These are phyloP conservation scores for Garra rufa DNA, from an alignment of 2,113 vertebrate genomes.

Conservation along the genomic window DNA sequence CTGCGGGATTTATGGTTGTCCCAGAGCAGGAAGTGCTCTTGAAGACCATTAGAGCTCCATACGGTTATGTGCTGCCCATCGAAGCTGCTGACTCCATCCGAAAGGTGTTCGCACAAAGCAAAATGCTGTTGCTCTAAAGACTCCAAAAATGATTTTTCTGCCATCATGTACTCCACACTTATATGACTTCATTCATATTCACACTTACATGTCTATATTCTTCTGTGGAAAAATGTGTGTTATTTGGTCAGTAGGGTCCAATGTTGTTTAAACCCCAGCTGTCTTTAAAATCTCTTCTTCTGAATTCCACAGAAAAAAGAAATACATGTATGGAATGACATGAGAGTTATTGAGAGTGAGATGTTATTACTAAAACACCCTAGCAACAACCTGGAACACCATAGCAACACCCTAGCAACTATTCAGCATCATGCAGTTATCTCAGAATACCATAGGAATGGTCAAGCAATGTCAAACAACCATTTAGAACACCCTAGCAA, in stretches of 20 bases:
- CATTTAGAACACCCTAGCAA: too few relatives aligned
- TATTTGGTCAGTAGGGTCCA: too few relatives aligned
- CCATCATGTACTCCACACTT: neutral
- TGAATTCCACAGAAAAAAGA: neutral
- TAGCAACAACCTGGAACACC: neutral
- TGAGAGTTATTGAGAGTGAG: neutral
- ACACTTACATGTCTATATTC: too few relatives aligned
- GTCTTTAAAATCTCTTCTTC: neutral
- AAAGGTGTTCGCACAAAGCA: neutral
- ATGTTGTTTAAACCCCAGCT: neutral
- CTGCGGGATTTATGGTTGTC: neutral
- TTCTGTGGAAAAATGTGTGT: neutral
- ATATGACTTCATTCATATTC: too few relatives aligned
- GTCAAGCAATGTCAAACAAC: too few relatives aligned
- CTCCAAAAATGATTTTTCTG: neutral
- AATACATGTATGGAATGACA: neutral
- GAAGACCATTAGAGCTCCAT: neutral
- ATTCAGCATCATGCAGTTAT: too few relatives aligned
- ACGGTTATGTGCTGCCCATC: neutral
- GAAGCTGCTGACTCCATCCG: neutral
- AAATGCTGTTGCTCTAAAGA: neutral
- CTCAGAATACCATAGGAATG: too few relatives aligned
- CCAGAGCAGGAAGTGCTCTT: neutral
- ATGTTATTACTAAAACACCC: neutral
- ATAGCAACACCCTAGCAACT: too few relatives aligned